Percentiles rank a stretch among this genome's conserved stretches.
phyloP scores from a whole-genome alignment of 1,140 invertebrate species.

The Drosophila tsacasi region DNA sequence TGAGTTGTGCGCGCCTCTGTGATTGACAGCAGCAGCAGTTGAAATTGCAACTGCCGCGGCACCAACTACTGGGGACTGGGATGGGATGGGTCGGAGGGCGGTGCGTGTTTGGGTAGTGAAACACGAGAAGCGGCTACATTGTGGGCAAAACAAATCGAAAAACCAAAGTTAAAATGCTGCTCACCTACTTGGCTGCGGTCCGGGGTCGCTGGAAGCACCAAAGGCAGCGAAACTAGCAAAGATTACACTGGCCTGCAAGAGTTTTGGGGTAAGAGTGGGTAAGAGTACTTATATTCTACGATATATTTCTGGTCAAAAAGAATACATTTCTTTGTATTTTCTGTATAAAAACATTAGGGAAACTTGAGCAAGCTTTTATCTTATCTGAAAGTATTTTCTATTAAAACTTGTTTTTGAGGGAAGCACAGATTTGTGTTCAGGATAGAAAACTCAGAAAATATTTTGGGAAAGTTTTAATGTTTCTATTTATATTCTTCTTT shows the following conservation, averaged over 20 bases:
- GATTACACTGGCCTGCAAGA: background rate
- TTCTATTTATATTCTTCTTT: too few relatives aligned
- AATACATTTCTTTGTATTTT: too few relatives aligned
- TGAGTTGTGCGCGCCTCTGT: constrained; percentile 82
- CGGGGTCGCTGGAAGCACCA: constrained; percentile 19
- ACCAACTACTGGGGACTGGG: constrained; percentile 7
- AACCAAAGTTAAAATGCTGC: constrained; percentile 83
- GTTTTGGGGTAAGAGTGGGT: background rate
- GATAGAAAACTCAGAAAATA: too few relatives aligned
- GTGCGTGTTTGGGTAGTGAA: constrained; percentile 61
- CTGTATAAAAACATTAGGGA: too few relatives aligned
- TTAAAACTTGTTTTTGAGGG: too few relatives aligned
- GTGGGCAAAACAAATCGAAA: constrained; percentile 70
- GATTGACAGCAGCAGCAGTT: constrained; percentile 69
- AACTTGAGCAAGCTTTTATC: too few relatives aligned
- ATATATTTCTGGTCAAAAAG: background rate
- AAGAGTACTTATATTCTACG: background rate
- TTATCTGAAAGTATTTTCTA: too few relatives aligned
- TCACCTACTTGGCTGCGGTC: constrained; percentile 77
- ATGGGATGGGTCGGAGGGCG: constrained; percentile 29
- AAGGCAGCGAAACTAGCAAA: constrained; percentile 13
- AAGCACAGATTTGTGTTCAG: too few relatives aligned
- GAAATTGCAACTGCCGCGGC: constrained; percentile 20
- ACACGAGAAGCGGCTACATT: constrained; percentile 59
- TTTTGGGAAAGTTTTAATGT: too few relatives aligned